These are phyloP conservation scores for Papilio polyxenes DNA, from an alignment of 1,140 invertebrate genomes.

Conservation along the genomic window DNA sequence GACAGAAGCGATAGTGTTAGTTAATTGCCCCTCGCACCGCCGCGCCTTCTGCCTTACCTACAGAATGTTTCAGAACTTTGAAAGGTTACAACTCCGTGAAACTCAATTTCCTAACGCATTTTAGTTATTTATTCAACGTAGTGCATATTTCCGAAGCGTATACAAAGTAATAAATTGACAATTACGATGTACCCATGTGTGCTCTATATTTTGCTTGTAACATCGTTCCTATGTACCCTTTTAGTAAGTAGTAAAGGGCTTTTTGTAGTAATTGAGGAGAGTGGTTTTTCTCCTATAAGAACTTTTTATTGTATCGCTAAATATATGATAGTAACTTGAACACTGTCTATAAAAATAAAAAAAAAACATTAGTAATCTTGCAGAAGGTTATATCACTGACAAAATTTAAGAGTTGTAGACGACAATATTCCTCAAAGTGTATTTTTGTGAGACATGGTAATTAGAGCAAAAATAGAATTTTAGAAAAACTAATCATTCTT, in stretches of 20 bases:
- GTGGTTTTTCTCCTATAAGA: background rate
- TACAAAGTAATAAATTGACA: conserved; percentile 8
- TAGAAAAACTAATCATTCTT: background rate
- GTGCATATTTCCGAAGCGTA: conserved; percentile 7
- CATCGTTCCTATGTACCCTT: conserved; percentile 2
- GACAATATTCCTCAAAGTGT: too few relatives aligned
- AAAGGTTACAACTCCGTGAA: conserved; percentile 1
- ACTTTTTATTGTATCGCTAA: background rate
- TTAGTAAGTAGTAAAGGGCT: background rate
- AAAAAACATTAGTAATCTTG: too few relatives aligned
- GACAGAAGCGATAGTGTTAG: background rate
- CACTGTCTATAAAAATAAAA: background rate
- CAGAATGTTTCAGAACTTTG: conserved; percentile 9
- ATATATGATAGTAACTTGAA: background rate
- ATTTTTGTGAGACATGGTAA: too few relatives aligned
- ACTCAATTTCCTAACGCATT: conserved; percentile 9
- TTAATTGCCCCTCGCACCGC: background rate
- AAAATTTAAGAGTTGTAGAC: too few relatives aligned
- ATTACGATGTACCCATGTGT: background rate
- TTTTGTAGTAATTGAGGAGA: background rate
- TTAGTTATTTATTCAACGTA: conserved; percentile 11
- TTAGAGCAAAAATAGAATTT: too few relatives aligned
- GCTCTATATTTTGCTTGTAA: background rate
- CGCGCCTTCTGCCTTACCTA: background rate
- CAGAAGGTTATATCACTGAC: too few relatives aligned